These are phyloP conservation scores for Trichoplusia ni DNA, from an alignment of 1,140 invertebrate species.

Conservation along the genomic window DNA sequence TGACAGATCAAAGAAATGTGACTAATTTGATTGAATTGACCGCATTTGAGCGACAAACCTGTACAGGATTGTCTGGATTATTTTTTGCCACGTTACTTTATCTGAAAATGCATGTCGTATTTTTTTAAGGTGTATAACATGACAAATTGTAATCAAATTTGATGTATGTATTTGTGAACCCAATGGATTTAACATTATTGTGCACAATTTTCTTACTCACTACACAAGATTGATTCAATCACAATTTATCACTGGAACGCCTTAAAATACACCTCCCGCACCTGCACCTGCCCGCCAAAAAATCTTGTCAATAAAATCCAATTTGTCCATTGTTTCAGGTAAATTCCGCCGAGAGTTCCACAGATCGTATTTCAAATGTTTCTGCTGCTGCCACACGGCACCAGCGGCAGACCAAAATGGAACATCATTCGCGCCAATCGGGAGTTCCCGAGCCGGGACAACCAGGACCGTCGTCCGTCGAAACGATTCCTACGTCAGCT, in stretches of 20 bases:
- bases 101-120: too few species aligned
- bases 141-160: too few species aligned
- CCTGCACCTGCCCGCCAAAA: background rate
- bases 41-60: too few species aligned
- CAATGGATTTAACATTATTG: too few species aligned
- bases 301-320: conserved; percentile 13
- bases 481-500: conserved; percentile 76
- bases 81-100: too few species aligned
- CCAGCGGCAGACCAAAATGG: conserved; percentile 63
- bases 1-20: too few species aligned
- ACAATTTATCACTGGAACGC: too few species aligned
- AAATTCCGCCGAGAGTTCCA: conserved; percentile 80
- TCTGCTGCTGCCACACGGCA: conserved; percentile 67
- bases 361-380: conserved; percentile 79
- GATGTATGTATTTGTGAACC: too few species aligned
- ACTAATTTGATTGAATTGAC: too few species aligned
- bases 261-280: background rate
- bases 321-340: conserved; percentile 68
- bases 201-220: too few species aligned
- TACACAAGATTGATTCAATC: background rate
- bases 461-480: conserved; percentile 65
- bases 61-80: too few species aligned
- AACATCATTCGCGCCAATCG: conserved; percentile 68
- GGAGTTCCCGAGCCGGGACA: conserved; percentile 64
- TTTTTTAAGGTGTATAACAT: too few species aligned